Evolutionary conservation across 2,888 invertebrate species (phyloP).

Genomic region (Eueremaeus valkanovi): DNA sequence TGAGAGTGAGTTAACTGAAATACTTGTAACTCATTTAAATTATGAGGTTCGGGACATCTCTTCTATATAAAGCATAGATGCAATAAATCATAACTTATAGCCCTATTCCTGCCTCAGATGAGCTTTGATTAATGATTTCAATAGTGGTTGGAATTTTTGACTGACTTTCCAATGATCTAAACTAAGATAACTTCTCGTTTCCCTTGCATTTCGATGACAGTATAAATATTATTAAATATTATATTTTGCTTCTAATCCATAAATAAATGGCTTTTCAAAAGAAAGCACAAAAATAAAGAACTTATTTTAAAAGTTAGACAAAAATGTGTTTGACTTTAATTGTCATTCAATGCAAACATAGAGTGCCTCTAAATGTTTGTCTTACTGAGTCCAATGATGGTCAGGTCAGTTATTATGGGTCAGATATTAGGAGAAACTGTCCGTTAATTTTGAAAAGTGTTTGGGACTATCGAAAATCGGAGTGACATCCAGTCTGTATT

Average conservation of each 20-base stretch:
- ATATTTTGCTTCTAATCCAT: conserved; percentile 17
- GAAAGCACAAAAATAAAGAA: not conserved
- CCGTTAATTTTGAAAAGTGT: not conserved
- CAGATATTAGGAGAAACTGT: not conserved
- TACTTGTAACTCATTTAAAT: conserved; percentile 13
- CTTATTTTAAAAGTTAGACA: not conserved
- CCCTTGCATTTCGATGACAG: conserved; percentile 2
- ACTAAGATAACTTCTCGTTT: not conserved
- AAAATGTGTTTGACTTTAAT: not conserved
- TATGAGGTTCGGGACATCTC: conserved; percentile 16
- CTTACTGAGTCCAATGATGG: not conserved
- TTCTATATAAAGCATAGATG: not conserved
- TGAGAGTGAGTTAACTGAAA: conserved; percentile 9
- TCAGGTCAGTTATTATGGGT: conserved; percentile 1
- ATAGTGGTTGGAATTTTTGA: conserved; percentile 11
- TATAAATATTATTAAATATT: conserved; percentile 26
- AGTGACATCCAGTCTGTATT: not conserved
- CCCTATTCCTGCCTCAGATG: conserved; percentile 6
- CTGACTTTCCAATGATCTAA: conserved; percentile 21
- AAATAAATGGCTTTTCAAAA: conserved; percentile 8
- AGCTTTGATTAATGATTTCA: conserved; percentile 13
- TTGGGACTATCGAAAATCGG: not conserved
- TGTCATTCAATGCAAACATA: not conserved
- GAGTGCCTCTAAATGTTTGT: not conserved
- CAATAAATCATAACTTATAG: conserved; percentile 28